Percentiles rank a stretch among this genome's conserved stretches.
Conservation (phyloP, 2,113 vertebrate genomes). For the Hirundichthys speculiger region DNA sequence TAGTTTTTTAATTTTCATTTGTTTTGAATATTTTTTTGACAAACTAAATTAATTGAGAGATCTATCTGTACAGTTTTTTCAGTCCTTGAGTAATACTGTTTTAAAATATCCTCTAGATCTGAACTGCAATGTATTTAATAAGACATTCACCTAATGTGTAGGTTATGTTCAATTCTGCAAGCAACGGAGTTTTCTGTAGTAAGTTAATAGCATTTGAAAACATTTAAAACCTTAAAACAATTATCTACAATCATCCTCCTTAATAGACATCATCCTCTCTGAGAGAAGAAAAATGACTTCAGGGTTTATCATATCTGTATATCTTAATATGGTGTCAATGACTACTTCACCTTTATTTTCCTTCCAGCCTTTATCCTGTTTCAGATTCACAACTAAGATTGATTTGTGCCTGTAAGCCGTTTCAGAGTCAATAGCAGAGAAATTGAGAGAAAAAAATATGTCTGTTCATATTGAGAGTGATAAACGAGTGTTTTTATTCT, state of each 20-base stretch:
- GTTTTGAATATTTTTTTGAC: not conserved
- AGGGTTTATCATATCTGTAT: slow-evolving; percentile 42
- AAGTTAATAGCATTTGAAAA: too few relatives aligned
- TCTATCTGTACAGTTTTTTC: not conserved
- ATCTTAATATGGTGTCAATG: slow-evolving; percentile 63
- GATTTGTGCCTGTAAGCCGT: slow-evolving; percentile 66
- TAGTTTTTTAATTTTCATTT: not conserved
- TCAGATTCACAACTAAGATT: slow-evolving; percentile 73
- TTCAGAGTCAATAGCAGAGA: slow-evolving; percentile 74
- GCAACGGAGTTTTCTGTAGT: too few relatives aligned
- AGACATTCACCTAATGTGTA: too few relatives aligned
- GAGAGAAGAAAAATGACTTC: too few relatives aligned
- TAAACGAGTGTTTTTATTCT: slow-evolving; percentile 81
- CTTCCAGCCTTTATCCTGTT: slow-evolving; percentile 56
- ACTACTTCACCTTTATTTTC: slow-evolving; percentile 55
- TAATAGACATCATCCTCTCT: too few relatives aligned
- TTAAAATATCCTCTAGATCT: too few relatives aligned
- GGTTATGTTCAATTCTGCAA: too few relatives aligned
- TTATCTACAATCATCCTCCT: too few relatives aligned
- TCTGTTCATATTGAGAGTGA: slow-evolving; percentile 76
- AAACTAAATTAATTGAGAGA: not conserved
- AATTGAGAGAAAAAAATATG: slow-evolving; percentile 78
- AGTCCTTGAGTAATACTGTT: not conserved
- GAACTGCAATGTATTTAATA: too few relatives aligned
- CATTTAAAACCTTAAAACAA: too few relatives aligned